Percentiles rank a stretch among this genome's conserved stretches.
phyloP scores from a whole-genome alignment of 2,797 vertebrate genomes.

The Etheostoma perlongum region DNA sequence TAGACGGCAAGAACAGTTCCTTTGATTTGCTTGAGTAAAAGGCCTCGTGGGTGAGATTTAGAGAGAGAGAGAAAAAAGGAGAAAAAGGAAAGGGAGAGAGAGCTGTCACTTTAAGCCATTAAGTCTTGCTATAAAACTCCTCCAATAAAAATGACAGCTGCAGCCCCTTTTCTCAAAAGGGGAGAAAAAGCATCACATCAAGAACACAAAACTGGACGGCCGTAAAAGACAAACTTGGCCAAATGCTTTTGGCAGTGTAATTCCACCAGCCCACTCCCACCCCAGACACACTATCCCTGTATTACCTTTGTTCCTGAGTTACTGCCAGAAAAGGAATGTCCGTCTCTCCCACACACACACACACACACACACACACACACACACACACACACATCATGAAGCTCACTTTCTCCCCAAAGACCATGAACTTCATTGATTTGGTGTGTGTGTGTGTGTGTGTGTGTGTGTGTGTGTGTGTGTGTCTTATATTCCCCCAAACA shows the following conservation, averaged over 20 bases:
- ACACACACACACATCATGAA: constrained; percentile 35
- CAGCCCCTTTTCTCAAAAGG: constrained; percentile 81
- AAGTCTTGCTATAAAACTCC: constrained; percentile 84
- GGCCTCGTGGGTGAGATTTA: constrained; percentile 59
- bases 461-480: background rate
- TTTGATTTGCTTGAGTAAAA: constrained; percentile 73
- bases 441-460: background rate
- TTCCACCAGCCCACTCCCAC: constrained; percentile 61
- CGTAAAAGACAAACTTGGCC: constrained; percentile 84
- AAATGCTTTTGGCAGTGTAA: constrained; percentile 80
- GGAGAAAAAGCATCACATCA: constrained; percentile 76
- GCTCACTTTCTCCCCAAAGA: constrained; percentile 82
- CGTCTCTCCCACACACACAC: constrained; percentile 1
- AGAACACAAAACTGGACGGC: constrained; percentile 83
- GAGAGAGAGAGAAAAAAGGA: constrained; percentile 12
- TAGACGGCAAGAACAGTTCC: constrained; percentile 54
- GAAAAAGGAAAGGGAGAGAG: constrained; percentile 47
- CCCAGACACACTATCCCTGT: constrained; percentile 51
- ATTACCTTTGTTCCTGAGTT: constrained; percentile 86
- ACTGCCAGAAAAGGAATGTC: constrained; percentile 79
- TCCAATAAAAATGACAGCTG: constrained; percentile 90
- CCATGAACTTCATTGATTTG: constrained; percentile 81
- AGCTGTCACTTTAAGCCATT: constrained; percentile 85
- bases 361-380: constrained; percentile 35
- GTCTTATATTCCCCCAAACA: constrained; percentile 30